Conservation (phyloP, 2,113 vertebrate species). For the Hypomesus transpacificus region DNA sequence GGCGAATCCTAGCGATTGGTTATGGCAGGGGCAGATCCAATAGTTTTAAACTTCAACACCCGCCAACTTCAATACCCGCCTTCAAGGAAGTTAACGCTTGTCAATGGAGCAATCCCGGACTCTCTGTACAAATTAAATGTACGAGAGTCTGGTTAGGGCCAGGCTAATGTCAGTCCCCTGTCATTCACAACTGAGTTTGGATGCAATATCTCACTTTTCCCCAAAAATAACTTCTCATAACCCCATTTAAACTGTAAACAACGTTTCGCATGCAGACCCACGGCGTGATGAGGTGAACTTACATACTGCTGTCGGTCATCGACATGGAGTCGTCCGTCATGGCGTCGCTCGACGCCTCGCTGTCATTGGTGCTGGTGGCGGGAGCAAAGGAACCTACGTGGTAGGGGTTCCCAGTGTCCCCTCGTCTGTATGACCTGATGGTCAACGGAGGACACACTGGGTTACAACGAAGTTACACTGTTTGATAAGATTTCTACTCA, state of each 20-base stretch:
- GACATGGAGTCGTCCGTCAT: slow-evolving; percentile 95
- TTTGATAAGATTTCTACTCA: slow-evolving; percentile 28
- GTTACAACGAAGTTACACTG: too few species aligned
- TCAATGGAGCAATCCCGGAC: too few species aligned
- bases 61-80: too few species aligned
- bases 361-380: slow-evolving; percentile 92
- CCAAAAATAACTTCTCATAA: too few species aligned
- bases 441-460: background rate
- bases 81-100: too few species aligned
- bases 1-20: too few species aligned
- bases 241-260: background rate
- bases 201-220: too few species aligned
- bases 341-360: slow-evolving; percentile 93
- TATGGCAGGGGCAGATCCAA: too few species aligned
- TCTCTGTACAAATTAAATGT: too few species aligned
- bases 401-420: slow-evolving; percentile 76
- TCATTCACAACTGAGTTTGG: too few species aligned
- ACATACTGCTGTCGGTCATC: slow-evolving; percentile 95
- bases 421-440: slow-evolving; percentile 84
- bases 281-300: slow-evolving; percentile 67
- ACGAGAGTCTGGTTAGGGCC: too few species aligned
- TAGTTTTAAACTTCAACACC: too few species aligned
- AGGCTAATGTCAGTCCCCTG: background rate
- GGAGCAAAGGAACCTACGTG: slow-evolving; percentile 87
- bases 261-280: background rate